phyloP scores from a whole-genome alignment of 2,888 invertebrate genomes.

The Drosophila meridiana region DNA sequence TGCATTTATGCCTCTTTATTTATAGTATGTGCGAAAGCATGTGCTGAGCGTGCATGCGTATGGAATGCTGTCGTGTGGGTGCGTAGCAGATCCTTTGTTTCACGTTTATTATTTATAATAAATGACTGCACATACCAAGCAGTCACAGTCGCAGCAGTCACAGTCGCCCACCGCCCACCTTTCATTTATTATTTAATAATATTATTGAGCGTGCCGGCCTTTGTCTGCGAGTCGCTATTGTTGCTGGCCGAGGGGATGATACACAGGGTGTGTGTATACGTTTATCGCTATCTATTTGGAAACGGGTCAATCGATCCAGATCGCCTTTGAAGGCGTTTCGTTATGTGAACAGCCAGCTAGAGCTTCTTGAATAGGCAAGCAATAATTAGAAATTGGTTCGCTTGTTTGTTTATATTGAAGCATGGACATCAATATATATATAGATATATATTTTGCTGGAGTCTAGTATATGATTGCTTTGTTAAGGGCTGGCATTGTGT shows the following conservation, averaged over 20 bases:
- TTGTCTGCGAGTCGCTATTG: slow-evolving; percentile 58
- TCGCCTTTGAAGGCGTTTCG: slow-evolving; percentile 53
- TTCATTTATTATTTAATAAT: slow-evolving; percentile 74
- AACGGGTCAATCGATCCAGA: slow-evolving; percentile 74
- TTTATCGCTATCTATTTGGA: slow-evolving; percentile 49
- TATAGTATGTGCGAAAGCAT: slow-evolving; percentile 23
- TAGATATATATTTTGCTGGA: slow-evolving; percentile 3
- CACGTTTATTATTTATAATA: slow-evolving; percentile 77
- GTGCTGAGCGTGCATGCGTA: slow-evolving; percentile 4
- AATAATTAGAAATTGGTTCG: slow-evolving; percentile 73
- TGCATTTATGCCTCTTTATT: slow-evolving; percentile 39
- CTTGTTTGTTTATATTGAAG: slow-evolving; percentile 37
- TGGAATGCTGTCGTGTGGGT: slow-evolving; percentile 18
- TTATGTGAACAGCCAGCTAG: slow-evolving; percentile 47
- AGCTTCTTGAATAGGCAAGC: slow-evolving; percentile 51
- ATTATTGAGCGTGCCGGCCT: slow-evolving; percentile 64
- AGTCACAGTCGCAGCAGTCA: slow-evolving; percentile 10
- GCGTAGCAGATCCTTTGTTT: slow-evolving; percentile 61
- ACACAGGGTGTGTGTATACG: slow-evolving; percentile 7
- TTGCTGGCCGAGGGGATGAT: slow-evolving; percentile 19
- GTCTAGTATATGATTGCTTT: slow-evolving; percentile 56
- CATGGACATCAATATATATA: background rate
- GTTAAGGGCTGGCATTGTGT: slow-evolving; percentile 52
- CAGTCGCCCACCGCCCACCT: slow-evolving; percentile 14
- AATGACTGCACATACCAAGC: slow-evolving; percentile 63